A percentile compares a stretch with the other conserved stretches of the same genome.
These are phyloP conservation scores for Agrotis clavis DNA, from an alignment of 2,888 invertebrate species.

Conservation along the genomic window DNA sequence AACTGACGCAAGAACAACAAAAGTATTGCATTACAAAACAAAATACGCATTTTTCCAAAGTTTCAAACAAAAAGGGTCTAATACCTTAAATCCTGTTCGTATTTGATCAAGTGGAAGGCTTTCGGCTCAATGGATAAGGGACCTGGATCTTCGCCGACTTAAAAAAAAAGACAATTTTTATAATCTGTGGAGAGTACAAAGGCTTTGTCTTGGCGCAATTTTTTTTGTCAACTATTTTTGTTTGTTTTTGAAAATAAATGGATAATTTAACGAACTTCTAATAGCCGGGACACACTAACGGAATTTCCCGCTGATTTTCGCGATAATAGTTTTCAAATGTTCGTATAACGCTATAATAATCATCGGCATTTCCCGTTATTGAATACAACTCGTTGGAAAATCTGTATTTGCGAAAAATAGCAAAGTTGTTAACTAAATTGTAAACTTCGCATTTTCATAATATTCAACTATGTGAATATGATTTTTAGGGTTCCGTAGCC, in stretches of 20 bases:
- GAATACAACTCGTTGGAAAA: no score
- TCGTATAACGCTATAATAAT: no score
- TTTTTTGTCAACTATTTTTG: constrained; percentile 14
- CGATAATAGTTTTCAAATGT: no score
- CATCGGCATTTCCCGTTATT: no score
- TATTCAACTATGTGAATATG: neutral
- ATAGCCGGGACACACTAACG: no score
- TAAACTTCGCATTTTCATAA: neutral
- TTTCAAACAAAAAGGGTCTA: constrained; percentile 68
- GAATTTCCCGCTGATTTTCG: no score
- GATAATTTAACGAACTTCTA: no score
- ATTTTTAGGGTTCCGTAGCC: neutral
- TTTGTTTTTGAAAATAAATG: neutral
- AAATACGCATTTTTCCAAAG: constrained; percentile 52
- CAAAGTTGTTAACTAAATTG: neutral
- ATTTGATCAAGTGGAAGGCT: constrained; percentile 77
- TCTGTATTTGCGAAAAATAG: neutral
- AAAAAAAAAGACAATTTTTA: constrained; percentile 58
- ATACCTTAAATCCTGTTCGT: constrained; percentile 75
- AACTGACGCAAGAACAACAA: constrained; percentile 34
- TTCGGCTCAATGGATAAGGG: constrained; percentile 70
- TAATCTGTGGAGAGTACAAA: constrained; percentile 64
- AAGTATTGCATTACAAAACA: constrained; percentile 61
- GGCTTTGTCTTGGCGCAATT: constrained; percentile 53
- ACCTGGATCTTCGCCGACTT: constrained; percentile 62